These are phyloP conservation scores for Sceloporus tristichus DNA, from an alignment of 2,113 vertebrate genomes.

Conservation along the genomic window DNA sequence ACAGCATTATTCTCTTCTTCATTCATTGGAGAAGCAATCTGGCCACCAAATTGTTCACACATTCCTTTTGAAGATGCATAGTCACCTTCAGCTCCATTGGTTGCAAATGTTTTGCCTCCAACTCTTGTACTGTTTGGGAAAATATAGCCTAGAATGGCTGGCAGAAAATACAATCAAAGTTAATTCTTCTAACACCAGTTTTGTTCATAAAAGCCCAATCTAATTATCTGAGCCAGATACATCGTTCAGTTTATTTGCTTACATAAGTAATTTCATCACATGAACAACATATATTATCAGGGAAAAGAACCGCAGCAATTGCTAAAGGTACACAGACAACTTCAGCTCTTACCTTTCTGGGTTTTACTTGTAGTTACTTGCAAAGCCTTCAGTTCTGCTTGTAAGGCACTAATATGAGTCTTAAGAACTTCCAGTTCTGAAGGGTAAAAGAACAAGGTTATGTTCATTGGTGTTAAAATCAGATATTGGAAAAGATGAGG, in stretches of 20 bases:
- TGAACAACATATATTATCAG: neutral
- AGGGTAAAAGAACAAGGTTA: neutral
- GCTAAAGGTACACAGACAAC: neutral
- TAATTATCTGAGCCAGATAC: neutral
- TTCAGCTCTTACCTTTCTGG: constrained; percentile 12
- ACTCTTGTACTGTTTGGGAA: constrained; percentile 26
- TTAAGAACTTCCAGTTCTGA: constrained; percentile 2
- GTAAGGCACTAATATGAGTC: neutral
- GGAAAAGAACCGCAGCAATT: neutral
- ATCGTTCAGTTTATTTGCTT: neutral
- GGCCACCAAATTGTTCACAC: neutral
- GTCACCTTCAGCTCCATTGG: constrained; percentile 7
- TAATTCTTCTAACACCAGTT: neutral
- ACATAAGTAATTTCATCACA: neutral
- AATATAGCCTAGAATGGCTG: constrained; percentile 18
- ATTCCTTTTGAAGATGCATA: constrained; percentile 9
- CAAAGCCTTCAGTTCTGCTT: constrained; percentile 4
- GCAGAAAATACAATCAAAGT: constrained; percentile 30
- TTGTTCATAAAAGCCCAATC: neutral
- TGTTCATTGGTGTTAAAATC: neutral
- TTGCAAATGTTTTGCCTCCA: constrained; percentile 34
- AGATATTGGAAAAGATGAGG: no score
- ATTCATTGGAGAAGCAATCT: constrained; percentile 37
- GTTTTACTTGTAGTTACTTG: neutral
- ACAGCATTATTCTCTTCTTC: neutral